Base-by-base conservation (phyloP, 2,113 vertebrate species). In the Callionymus lyra region DNA sequence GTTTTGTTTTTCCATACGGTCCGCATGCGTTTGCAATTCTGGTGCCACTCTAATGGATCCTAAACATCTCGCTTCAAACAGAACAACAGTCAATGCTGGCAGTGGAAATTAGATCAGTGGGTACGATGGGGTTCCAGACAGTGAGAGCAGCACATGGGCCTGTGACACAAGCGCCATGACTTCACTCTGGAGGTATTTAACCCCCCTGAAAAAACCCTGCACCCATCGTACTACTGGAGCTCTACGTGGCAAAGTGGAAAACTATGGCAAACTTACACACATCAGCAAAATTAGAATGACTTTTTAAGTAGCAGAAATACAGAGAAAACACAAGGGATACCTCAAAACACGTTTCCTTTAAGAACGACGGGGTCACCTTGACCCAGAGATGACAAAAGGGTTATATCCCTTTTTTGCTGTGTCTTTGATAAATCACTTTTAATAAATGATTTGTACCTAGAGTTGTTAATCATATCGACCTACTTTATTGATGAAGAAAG, bases 131-230 rank as follows among this genome's bases (percentile, higher is more conserved):
- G 70, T 27, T 69, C 76, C 76, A 73, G 73, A 74, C 77, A 60
- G 70, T 76, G 54, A 77, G 70, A 67, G 56, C 68, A 73, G 71
- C 59, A 38, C 44, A 48, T 76, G 66, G 68, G 61, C 63, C 65
- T 76, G 58, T 74, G 83, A 81, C 80, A 82, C 64, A 60, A 71
- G 68, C 59, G 41, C 53, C 50, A 78, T 85, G 77, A 82, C 74
- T 74, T 81, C 74, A 82, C 47, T 15, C 17, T 68, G 54, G 50
- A 82, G 79, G 72, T 61, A 82, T 84, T 77, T 62, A 44, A 50
- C 42, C 68, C 61, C 64, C 60, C 37, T 50, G 45, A 40, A 48
- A 41, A 45, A 4, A 8, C 8, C 21, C 21, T 27, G 4, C 21
- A 27, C 4, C 21, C 21, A 4, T 27, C 21, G 21, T 27, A 8